phyloP scores from a whole-genome alignment of 2,888 invertebrate species.

The Drosophila vallismaia region DNA sequence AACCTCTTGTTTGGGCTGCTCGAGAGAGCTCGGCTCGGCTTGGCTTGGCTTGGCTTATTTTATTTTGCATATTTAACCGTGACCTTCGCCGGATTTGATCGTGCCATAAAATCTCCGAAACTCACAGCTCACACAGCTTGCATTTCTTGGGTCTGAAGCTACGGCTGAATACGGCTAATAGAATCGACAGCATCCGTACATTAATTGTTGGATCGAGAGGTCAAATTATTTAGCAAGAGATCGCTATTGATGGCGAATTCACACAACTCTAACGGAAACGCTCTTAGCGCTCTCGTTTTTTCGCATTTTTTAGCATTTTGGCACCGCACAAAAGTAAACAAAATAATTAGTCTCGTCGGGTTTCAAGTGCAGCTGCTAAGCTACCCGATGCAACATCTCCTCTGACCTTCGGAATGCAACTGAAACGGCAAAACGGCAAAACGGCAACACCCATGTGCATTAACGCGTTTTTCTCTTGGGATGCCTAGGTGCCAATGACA shows the following conservation, averaged over 20 bases:
- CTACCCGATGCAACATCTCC: constrained; percentile 2
- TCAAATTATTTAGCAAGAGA: constrained; percentile 73
- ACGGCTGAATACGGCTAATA: constrained; percentile 56
- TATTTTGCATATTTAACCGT: constrained; percentile 70
- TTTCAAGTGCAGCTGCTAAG: constrained; percentile 34
- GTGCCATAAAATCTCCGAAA: constrained; percentile 56
- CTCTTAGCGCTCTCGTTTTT: constrained; percentile 53
- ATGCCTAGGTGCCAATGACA: constrained; percentile 52
- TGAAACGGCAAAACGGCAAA: constrained; percentile 62
- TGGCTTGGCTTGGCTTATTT: constrained; percentile 33
- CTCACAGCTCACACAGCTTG: constrained; percentile 45
- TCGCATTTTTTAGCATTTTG: constrained; percentile 51
- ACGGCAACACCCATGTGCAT: constrained; percentile 49
- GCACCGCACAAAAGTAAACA: constrained; percentile 67
- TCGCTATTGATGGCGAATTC: constrained; percentile 70
- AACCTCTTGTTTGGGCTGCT: constrained; percentile 50
- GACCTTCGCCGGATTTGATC: constrained; percentile 65
- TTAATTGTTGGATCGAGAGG: constrained; percentile 74
- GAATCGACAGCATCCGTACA: constrained; percentile 57
- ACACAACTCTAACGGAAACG: constrained; percentile 26
- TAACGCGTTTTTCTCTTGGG: constrained; percentile 50
- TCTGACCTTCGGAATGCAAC: constrained; percentile 50
- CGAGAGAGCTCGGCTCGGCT: constrained; percentile 49
- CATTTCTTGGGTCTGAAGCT: constrained; percentile 19
- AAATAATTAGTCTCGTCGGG: constrained; percentile 67